Evolutionary conservation across 1,140 invertebrate genomes (phyloP).

Genomic region (Heterodera carotae): DNA sequence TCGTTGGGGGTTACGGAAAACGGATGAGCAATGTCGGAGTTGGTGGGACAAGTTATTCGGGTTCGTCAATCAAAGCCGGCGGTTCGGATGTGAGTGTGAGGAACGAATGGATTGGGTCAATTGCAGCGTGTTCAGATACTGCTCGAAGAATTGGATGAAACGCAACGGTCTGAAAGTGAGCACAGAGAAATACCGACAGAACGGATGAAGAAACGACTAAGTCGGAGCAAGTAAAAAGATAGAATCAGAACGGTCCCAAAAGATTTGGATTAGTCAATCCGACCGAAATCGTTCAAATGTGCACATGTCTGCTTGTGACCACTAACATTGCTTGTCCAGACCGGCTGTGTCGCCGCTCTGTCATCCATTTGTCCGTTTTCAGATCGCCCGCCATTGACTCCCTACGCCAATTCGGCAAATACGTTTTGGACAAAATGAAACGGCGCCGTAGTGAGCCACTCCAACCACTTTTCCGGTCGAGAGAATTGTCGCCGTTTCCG

Average conservation of each 20-base stretch:
- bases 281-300: constrained; percentile 1
- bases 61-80: constrained; percentile 15
- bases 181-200: constrained; percentile 30
- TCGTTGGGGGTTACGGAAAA: constrained; percentile 25
- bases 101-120: background rate
- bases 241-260: constrained; percentile 1
- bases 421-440: constrained; percentile 52
- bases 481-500: constrained; percentile 42
- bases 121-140: constrained; percentile 5
- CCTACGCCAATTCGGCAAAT: constrained; percentile 47
- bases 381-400: constrained; percentile 60
- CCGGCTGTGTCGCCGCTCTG: too few relatives aligned
- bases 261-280: constrained; percentile 3
- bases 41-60: constrained; percentile 9
- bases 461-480: constrained; percentile 19
- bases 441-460: constrained; percentile 43
- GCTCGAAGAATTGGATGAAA: constrained; percentile 23
- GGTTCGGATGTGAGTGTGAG: constrained; percentile 16
- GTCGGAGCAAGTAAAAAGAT: constrained; percentile 49
- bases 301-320: too few relatives aligned
- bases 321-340: too few relatives aligned
- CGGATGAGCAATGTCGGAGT: constrained; percentile 33
- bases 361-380: constrained; percentile 9
- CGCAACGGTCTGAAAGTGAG: constrained; percentile 17
- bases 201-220: background rate